phyloP scores from a whole-genome alignment of 2,888 invertebrate species.

The Drosophila colorata region DNA sequence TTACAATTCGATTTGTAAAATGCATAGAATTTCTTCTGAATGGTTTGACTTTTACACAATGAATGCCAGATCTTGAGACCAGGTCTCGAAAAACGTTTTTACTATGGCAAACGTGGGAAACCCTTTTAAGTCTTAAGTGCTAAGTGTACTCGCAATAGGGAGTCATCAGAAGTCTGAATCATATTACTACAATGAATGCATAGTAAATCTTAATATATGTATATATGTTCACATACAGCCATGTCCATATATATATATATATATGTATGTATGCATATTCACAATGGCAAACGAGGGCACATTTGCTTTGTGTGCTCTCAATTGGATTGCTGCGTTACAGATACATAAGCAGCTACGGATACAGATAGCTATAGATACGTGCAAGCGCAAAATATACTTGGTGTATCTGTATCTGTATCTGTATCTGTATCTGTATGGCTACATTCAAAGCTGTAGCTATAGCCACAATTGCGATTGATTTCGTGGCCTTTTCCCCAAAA shows the following conservation, averaged over 20 bases:
- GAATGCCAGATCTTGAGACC: no score
- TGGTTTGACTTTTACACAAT: no score
- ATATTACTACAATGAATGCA: not conserved
- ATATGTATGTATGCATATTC: not conserved
- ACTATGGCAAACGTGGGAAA: not conserved
- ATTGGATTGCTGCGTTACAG: constrained; percentile 5
- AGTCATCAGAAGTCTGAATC: not conserved
- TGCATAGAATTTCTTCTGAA: no score
- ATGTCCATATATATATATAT: not conserved
- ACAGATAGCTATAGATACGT: not conserved
- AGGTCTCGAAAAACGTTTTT: not conserved
- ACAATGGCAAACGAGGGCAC: constrained; percentile 13
- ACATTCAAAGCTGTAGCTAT: not conserved
- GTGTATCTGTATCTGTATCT: not conserved
- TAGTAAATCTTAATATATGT: not conserved
- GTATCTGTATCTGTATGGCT: not conserved
- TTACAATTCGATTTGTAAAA: no score
- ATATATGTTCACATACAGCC: not conserved
- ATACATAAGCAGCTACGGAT: not conserved
- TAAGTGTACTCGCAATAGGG: not conserved
- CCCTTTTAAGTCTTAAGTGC: not conserved
- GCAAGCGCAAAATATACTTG: not conserved
- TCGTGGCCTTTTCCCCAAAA: constrained; percentile 9
- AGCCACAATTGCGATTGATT: constrained; percentile 6
- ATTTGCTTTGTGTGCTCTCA: constrained; percentile 17